phyloP scores from a whole-genome alignment of 2,888 invertebrate genomes.

The Maniola hyperantus region DNA sequence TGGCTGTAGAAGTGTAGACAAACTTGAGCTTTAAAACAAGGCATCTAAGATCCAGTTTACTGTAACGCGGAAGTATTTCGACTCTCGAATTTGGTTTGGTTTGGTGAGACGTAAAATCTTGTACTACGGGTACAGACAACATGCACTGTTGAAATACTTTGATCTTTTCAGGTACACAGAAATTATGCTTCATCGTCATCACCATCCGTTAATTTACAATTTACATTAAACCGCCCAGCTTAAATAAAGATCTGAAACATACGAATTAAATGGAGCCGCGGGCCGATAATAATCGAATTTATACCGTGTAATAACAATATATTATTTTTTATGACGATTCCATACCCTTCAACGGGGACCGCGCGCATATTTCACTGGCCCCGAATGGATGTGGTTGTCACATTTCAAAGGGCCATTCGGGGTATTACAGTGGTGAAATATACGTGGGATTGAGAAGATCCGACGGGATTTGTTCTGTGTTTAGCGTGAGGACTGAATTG shows the following conservation, averaged over 20 bases:
- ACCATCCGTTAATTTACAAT: conserved; percentile 13
- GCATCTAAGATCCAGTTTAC: no score
- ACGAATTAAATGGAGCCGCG: conserved; percentile 19
- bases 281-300: conserved; percentile 34
- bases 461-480: conserved; percentile 20
- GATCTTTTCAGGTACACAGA: no score
- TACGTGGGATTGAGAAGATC: conserved; percentile 17
- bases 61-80: no score
- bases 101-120: no score
- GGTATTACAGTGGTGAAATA: conserved; percentile 36
- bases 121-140: no score
- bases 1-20: no score
- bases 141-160: no score
- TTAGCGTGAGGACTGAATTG: background rate
- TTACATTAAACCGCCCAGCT: conserved; percentile 4
- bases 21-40: no score
- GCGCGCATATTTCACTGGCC: conserved; percentile 48
- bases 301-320: conserved; percentile 36
- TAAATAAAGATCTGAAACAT: conserved; percentile 14
- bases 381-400: conserved; percentile 45
- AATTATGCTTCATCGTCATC: background rate
- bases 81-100: no score
- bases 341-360: conserved; percentile 48
- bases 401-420: conserved; percentile 28
- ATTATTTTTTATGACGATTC: conserved; percentile 52